Evolutionary conservation across 2,888 invertebrate species (phyloP).

Genomic region (Orthosia cruda): DNA sequence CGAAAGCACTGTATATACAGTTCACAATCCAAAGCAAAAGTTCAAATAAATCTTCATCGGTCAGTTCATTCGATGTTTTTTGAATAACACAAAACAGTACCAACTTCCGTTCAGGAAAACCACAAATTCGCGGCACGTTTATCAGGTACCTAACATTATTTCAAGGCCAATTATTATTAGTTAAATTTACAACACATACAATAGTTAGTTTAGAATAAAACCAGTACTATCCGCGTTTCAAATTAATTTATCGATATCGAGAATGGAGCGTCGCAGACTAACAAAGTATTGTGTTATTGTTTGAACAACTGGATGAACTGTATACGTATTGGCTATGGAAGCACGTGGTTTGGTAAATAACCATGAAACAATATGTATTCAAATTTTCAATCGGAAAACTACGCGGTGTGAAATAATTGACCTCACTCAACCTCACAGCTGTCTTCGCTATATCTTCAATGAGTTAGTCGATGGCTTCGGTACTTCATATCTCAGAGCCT

Average conservation of each 20-base stretch:
- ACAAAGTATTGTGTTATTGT: conserved; percentile 71
- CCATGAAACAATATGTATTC: conserved; percentile 10
- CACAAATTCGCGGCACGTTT: conserved; percentile 6
- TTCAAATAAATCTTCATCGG: background rate
- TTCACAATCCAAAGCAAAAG: too few species aligned
- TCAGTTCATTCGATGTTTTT: background rate
- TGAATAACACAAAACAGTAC: background rate
- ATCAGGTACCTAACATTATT: conserved; percentile 24
- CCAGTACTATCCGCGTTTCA: conserved; percentile 12
- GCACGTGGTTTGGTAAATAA: conserved; percentile 31
- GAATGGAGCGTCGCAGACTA: conserved; percentile 66
- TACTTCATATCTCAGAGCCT: background rate
- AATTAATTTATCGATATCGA: conserved; percentile 35
- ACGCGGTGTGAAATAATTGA: background rate
- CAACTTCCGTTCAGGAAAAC: conserved; percentile 29
- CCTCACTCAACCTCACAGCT: background rate
- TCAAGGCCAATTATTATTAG: conserved; percentile 19
- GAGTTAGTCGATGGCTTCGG: background rate
- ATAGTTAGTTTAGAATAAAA: conserved; percentile 15
- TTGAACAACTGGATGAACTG: conserved; percentile 70
- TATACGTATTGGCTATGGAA: conserved; percentile 6
- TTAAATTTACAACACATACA: background rate
- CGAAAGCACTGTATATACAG: too few species aligned
- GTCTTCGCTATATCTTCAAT: background rate
- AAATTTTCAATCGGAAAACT: background rate